Percentiles rank a stretch among this genome's conserved stretches.
Conservation (phyloP, 1,140 invertebrate species). For the Hermatobates lingyangjiaoensis region DNA sequence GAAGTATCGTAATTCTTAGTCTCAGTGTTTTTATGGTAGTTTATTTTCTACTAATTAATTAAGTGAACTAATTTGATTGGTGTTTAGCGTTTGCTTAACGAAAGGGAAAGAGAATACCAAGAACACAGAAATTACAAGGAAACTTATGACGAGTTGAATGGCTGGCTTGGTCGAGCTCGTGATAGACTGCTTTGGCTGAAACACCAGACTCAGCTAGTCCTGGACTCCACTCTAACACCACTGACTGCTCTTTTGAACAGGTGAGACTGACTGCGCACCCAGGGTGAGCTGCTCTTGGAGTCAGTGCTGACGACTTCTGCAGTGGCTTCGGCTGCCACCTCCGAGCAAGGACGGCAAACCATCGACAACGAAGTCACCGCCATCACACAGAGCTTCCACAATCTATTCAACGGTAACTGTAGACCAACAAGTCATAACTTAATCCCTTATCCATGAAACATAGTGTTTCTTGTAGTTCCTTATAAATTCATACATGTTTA, state of each 20-base stretch:
- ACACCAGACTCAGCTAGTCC: conserved; percentile 63
- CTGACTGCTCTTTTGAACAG: conserved; percentile 72
- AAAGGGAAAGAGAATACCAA: conserved; percentile 68
- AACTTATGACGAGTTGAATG: conserved; percentile 67
- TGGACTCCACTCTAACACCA: conserved; percentile 70
- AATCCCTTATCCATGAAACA: too few relatives aligned
- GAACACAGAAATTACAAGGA: conserved; percentile 77
- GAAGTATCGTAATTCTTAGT: too few relatives aligned
- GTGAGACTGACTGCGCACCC: too few relatives aligned
- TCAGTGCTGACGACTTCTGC: conserved; percentile 68
- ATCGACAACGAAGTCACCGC: conserved; percentile 71
- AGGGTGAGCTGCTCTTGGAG: conserved; percentile 71
- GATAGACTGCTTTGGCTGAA: conserved; percentile 76
- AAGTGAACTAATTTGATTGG: too few relatives aligned
- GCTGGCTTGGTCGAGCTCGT: conserved; percentile 63
- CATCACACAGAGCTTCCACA: conserved; percentile 63
- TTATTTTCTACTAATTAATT: too few relatives aligned
- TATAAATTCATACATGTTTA: too few relatives aligned
- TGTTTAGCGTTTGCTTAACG: conserved; percentile 48
- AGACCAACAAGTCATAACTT: too few relatives aligned
- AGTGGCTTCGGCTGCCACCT: conserved; percentile 66
- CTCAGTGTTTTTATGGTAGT: too few relatives aligned
- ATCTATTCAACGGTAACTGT: conserved; percentile 51
- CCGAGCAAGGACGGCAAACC: conserved; percentile 46
- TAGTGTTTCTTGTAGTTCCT: too few relatives aligned